phyloP scores from a whole-genome alignment of 2,797 vertebrate genomes.

The Eremophila alpestris region DNA sequence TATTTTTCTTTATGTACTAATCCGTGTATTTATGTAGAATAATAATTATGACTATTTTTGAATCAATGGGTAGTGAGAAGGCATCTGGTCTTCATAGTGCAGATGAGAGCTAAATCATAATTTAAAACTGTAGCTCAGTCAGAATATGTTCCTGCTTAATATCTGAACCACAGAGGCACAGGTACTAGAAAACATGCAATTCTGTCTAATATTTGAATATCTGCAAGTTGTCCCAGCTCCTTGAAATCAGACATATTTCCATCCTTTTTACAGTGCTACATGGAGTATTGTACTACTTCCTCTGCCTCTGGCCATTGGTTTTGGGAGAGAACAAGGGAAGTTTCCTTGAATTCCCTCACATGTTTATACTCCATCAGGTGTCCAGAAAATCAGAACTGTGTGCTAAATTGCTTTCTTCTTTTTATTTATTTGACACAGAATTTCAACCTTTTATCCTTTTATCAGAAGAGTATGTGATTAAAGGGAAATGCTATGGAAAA shows the following conservation, averaged over 20 bases:
- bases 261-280: not conserved
- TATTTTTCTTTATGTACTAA: constrained; percentile 9
- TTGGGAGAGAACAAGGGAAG: not conserved
- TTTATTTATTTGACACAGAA: not conserved
- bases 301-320: not conserved
- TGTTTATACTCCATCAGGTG: not conserved
- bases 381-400: not conserved
- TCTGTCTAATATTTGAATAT: not conserved
- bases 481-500: not conserved
- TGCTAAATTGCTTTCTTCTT: not conserved
- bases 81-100: not conserved
- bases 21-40: not conserved
- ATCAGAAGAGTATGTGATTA: not conserved
- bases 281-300: not conserved
- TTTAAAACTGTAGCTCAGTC: not conserved
- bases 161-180: not conserved
- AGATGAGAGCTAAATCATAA: not conserved
- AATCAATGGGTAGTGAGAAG: not conserved
- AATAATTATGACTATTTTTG: not conserved
- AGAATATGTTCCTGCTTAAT: not conserved
- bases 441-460: not conserved
- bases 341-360: not conserved
- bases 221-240: not conserved
- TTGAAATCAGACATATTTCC: not conserved
- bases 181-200: not conserved